Conservation (phyloP, 2,113 vertebrate genomes). For the Colaptes auratus region DNA sequence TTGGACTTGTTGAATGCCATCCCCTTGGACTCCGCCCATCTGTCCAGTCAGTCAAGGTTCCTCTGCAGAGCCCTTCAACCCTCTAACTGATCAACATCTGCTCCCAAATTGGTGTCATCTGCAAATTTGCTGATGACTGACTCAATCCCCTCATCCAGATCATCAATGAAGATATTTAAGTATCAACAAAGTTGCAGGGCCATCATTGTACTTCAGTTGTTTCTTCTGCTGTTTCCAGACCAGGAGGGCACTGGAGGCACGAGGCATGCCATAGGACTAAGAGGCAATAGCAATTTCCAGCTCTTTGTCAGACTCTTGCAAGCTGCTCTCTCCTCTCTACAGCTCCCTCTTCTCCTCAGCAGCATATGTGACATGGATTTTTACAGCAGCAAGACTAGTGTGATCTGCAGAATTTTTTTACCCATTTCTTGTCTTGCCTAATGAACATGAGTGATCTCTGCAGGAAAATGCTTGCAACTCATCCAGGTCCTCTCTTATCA, state of each 20-base stretch:
- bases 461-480: slow-evolving; percentile 26
- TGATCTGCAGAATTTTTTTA: slow-evolving; percentile 20
- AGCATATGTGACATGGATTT: slow-evolving; percentile 40
- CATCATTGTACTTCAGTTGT: not conserved
- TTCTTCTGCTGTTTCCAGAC: not conserved
- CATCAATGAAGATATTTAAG: too few relatives aligned
- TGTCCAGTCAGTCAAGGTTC: too few relatives aligned
- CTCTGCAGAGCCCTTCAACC: too few relatives aligned
- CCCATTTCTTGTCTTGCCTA: slow-evolving; percentile 53
- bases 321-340: not conserved
- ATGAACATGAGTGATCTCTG: slow-evolving; percentile 26
- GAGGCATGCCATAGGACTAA: not conserved
- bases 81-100: too few relatives aligned
- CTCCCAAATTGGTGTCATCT: too few relatives aligned
- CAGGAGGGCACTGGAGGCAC: not conserved
- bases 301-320: not conserved
- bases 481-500: not conserved
- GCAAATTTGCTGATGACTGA: too few relatives aligned
- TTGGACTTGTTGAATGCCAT: too few relatives aligned
- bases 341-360: slow-evolving; percentile 29
- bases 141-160: too few relatives aligned
- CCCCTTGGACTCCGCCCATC: too few relatives aligned
- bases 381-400: slow-evolving; percentile 12
- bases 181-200: not conserved
- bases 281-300: not conserved